Evolutionary conservation across 1,140 invertebrate species (phyloP), one percentile per base, ranked within the genome.

Genomic region (Diachasma alloeum): DNA sequence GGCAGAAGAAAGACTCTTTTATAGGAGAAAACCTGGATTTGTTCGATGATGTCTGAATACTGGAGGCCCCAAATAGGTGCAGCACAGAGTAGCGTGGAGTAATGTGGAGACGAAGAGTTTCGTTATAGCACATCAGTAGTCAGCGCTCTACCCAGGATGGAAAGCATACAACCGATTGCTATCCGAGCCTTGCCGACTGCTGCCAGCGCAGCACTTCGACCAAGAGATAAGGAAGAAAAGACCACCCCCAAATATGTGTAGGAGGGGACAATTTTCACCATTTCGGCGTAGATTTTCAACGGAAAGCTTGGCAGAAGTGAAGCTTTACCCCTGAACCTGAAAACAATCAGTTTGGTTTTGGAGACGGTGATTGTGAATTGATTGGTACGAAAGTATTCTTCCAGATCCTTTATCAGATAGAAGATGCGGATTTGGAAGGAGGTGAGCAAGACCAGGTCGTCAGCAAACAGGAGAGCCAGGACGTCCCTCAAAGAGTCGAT

Each of bases 181-280:
- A 76, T 59, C 15, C 69, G 76, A 1, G 74, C 59, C 67, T 76
- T 76, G 1, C 37, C 46, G 6, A 69, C 9, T 1, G 71, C 70
- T 19, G 26, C 66, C 9, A 13, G 31, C 0, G 78, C 78, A 6
- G n/a, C 71, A 46, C 10, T 63, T 8, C 8, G 22, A 11, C 74
- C 74, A 9, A 56, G 31, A 6, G 59, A 17, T 1, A 70, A 79
- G 19, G 42, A 56, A 1, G 72, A 68, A 13, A 76, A 42, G 22
- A 39, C 42, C 76, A 79, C 44, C 5, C 39, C 39, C 39, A 42
- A 42, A 42, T 42, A 42, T 42, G 39, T 42, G 5, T 39, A 46
- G 22, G 22, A 22, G 5, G 39, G 11, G 11, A 72, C 70, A 4
- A 72, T n/a, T 42, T 70, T 36, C 6, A 70, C 3, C 9, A 10